Percentiles rank a stretch among this genome's conserved stretches.
phyloP scores from a whole-genome alignment of 2,797 vertebrate species.

The Periophthalmus magnuspinnatus region DNA sequence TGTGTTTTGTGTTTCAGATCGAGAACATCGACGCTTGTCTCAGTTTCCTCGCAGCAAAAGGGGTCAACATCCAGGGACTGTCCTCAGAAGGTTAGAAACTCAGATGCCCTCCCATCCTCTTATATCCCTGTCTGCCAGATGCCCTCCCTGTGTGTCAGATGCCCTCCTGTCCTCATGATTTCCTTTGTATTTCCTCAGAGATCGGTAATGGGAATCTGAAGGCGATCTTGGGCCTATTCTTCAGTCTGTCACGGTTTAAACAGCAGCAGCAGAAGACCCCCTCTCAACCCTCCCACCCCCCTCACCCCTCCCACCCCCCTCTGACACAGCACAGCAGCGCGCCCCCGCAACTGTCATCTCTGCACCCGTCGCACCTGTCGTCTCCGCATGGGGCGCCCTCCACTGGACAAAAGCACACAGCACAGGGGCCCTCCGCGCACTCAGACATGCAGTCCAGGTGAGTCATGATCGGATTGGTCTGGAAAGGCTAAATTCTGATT shows the following conservation, averaged over 20 bases:
- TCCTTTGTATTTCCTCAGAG: slow-evolving; percentile 73
- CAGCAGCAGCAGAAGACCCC: slow-evolving; percentile 90
- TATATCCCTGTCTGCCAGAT: no score
- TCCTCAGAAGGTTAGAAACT: slow-evolving; percentile 92
- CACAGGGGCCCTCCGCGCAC: slow-evolving; percentile 56
- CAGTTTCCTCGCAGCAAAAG: slow-evolving; percentile 97
- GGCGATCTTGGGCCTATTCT: slow-evolving; percentile 97
- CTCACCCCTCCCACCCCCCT: slow-evolving; percentile 78
- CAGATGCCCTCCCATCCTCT: no score
- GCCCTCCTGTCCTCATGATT: not conserved
- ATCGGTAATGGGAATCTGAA: slow-evolving; percentile 98
- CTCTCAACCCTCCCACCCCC: no score
- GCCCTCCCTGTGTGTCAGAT: slow-evolving; percentile 2
- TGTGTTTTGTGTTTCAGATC: slow-evolving; percentile 77
- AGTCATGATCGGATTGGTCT: slow-evolving; percentile 11
- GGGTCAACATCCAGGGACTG: slow-evolving; percentile 97
- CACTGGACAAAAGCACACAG: slow-evolving; percentile 79
- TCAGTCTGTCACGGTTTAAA: slow-evolving; percentile 96
- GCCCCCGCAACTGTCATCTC: slow-evolving; percentile 77
- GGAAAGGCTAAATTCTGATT: no score
- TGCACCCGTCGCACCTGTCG: slow-evolving; percentile 21
- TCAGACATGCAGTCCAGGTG: slow-evolving; percentile 99
- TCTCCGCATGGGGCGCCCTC: slow-evolving; percentile 75
- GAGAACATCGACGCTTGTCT: slow-evolving; percentile 98
- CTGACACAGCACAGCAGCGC: slow-evolving; percentile 77